Evolutionary conservation across 1,140 invertebrate genomes (phyloP).

Genomic region (Brachionus calyciflorus): DNA sequence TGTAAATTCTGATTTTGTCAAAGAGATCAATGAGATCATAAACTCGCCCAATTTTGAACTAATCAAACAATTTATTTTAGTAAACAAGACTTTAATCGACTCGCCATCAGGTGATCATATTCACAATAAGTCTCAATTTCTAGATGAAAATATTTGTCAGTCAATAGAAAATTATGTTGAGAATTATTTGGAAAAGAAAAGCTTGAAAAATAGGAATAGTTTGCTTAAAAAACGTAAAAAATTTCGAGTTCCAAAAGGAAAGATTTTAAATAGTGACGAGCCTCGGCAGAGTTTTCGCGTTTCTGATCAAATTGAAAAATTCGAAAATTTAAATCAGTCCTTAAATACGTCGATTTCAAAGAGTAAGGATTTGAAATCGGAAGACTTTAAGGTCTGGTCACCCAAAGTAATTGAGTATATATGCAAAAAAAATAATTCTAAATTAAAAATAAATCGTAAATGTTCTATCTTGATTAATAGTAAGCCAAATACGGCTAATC

Average conservation of each 20-base stretch:
- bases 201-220: neutral
- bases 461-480: neutral
- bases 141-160: neutral
- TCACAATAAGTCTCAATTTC: too few relatives aligned
- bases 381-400: slow-evolving; percentile 29
- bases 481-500: neutral
- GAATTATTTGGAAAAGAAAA: neutral
- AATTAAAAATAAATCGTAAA: neutral
- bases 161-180: neutral
- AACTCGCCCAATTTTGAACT: slow-evolving; percentile 15
- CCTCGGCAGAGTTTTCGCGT: neutral
- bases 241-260: neutral
- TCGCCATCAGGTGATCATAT: too few relatives aligned
- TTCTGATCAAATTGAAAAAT: slow-evolving; percentile 6
- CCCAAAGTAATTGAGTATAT: slow-evolving; percentile 29
- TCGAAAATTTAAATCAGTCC: neutral
- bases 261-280: too few relatives aligned
- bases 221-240: neutral
- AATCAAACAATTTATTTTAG: neutral
- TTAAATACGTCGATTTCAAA: neutral
- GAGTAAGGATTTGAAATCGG: neutral
- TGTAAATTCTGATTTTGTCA: neutral
- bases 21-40: neutral
- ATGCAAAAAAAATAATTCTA: slow-evolving; percentile 2
- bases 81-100: too few relatives aligned